Percentiles rank a stretch among this genome's conserved stretches.
These are phyloP conservation scores for Coptodon bakossiorum DNA, from an alignment of 2,113 vertebrate genomes.

Conservation along the genomic window DNA sequence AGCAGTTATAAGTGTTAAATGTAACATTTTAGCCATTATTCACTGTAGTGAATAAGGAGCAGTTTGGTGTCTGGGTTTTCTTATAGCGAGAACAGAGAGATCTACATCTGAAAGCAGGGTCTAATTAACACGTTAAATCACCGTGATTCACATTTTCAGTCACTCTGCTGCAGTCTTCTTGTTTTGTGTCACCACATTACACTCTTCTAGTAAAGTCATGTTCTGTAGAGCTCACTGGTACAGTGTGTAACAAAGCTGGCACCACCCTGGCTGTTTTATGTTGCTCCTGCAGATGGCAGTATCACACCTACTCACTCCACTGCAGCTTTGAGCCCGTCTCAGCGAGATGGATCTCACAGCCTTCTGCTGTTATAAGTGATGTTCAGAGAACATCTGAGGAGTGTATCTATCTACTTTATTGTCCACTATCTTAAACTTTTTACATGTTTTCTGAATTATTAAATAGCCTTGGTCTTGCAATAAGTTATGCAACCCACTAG, in stretches of 20 bases:
- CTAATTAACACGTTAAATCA: background rate
- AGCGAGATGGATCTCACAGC: background rate
- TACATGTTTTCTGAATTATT: slow-evolving; percentile 23
- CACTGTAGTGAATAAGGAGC: background rate
- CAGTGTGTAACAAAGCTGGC: background rate
- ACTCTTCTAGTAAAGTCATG: background rate
- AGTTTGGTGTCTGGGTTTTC: background rate
- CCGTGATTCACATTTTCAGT: background rate
- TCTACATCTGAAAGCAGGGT: background rate
- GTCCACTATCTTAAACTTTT: background rate
- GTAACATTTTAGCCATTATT: background rate
- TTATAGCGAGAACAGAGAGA: background rate
- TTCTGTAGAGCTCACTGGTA: background rate
- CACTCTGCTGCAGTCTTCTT: background rate
- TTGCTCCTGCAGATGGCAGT: slow-evolving; percentile 58
- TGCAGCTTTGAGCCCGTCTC: background rate
- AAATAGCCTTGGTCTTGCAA: background rate
- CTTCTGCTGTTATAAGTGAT: background rate
- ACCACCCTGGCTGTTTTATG: background rate
- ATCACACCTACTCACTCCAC: slow-evolving; percentile 13
- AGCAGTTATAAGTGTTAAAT: background rate
- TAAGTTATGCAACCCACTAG: background rate
- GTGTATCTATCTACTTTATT: background rate
- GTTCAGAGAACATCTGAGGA: background rate
- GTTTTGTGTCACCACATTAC: background rate